These are phyloP conservation scores for Hydroisotoma schaefferi DNA, from an alignment of 2,888 invertebrate genomes.

Conservation along the genomic window DNA sequence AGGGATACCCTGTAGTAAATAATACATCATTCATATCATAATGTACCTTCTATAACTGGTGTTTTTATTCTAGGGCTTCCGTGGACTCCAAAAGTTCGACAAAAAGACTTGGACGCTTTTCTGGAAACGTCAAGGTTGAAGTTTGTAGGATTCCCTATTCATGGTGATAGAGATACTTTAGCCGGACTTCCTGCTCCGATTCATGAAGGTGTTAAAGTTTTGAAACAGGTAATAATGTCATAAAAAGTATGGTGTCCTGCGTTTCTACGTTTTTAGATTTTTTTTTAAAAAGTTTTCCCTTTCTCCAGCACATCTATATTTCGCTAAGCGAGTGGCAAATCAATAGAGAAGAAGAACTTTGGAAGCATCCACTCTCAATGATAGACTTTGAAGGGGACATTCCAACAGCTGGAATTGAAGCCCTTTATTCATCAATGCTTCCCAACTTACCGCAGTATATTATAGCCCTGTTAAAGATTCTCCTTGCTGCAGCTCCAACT, in stretches of 20 bases:
- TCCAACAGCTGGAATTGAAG: conserved; percentile 70
- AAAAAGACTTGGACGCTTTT: conserved; percentile 89
- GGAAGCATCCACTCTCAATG: conserved; percentile 83
- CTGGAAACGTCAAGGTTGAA: conserved; percentile 86
- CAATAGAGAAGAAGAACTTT: conserved; percentile 84
- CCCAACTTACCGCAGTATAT: conserved; percentile 96
- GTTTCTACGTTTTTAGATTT: conserved; percentile 2
- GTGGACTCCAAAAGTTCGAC: conserved; percentile 93
- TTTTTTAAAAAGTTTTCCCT: conserved; percentile 6
- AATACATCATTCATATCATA: too few relatives aligned
- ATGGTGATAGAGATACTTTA: conserved; percentile 74
- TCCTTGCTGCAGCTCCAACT: conserved; percentile 97
- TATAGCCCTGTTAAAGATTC: conserved; percentile 93
- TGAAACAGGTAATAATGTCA: conserved; percentile 71
- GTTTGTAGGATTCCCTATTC: conserved; percentile 91
- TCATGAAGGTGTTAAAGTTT: conserved; percentile 87
- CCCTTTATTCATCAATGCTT: conserved; percentile 88
- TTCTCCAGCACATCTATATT: conserved; percentile 79
- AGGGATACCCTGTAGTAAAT: too few relatives aligned
- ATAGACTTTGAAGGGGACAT: conserved; percentile 73
- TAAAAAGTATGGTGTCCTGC: not conserved
- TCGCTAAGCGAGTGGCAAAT: conserved; percentile 90
- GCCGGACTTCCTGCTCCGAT: conserved; percentile 96
- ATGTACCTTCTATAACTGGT: not conserved
- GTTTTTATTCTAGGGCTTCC: conserved; percentile 63